phyloP scores from a whole-genome alignment of 1,140 invertebrate species.

The Scaptomyza pallida region DNA sequence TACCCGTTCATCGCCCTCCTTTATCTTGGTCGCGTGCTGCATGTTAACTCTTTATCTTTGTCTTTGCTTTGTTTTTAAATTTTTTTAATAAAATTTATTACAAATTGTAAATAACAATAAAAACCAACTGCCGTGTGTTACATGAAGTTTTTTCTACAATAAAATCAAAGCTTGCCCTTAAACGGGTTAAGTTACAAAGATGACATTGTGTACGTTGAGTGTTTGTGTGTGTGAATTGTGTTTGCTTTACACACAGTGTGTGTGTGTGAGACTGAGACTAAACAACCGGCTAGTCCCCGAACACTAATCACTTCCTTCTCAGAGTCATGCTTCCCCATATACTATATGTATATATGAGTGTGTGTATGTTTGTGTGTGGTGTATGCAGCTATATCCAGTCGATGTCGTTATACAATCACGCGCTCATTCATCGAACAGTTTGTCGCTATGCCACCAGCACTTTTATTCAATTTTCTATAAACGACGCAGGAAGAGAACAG shows the following conservation, averaged over 20 bases:
- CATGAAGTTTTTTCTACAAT: slow-evolving; percentile 37
- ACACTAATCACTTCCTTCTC: slow-evolving; percentile 75
- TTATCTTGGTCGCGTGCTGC: slow-evolving; percentile 67
- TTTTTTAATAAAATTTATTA: slow-evolving; percentile 28
- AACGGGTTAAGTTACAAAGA: slow-evolving; percentile 53
- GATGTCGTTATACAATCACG: slow-evolving; percentile 59
- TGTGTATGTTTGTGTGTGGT: slow-evolving; percentile 10
- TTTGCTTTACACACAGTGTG: slow-evolving; percentile 43
- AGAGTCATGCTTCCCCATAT: background rate
- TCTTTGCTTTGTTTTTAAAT: slow-evolving; percentile 36
- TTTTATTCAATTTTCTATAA: slow-evolving; percentile 82
- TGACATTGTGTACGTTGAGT: slow-evolving; percentile 50
- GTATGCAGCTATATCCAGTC: slow-evolving; percentile 5
- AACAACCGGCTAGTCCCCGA: background rate
- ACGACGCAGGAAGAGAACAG: slow-evolving; percentile 48
- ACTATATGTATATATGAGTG: too few relatives aligned
- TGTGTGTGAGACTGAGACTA: slow-evolving; percentile 6
- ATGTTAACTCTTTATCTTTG: slow-evolving; percentile 56
- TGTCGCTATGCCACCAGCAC: slow-evolving; percentile 78
- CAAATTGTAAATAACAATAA: slow-evolving; percentile 36
- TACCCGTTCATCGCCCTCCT: slow-evolving; percentile 74
- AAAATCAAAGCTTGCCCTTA: slow-evolving; percentile 44
- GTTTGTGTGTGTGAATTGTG: slow-evolving; percentile 22
- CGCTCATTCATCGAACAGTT: slow-evolving; percentile 73
- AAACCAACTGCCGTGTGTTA: slow-evolving; percentile 11